Evolutionary conservation across 2,888 invertebrate species (phyloP).

Genomic region (Disparrhopalites patrizii): DNA sequence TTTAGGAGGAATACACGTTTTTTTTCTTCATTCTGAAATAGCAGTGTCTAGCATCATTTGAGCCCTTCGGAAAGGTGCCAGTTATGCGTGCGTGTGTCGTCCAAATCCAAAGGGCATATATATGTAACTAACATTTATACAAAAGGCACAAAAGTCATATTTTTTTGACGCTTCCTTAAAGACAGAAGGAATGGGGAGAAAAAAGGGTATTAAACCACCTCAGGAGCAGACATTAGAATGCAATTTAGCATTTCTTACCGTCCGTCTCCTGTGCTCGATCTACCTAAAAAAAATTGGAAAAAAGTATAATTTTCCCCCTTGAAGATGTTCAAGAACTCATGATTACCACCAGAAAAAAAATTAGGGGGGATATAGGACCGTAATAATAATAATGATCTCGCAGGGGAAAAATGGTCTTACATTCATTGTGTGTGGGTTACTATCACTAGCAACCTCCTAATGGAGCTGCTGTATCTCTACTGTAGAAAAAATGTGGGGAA

Average conservation of each 20-base stretch:
- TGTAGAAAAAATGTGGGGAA: not conserved
- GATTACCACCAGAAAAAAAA: too few species aligned
- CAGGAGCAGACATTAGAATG: conserved; percentile 15
- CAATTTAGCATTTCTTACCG: conserved; percentile 3
- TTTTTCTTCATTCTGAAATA: too few species aligned
- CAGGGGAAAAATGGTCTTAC: too few species aligned
- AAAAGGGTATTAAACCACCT: not conserved
- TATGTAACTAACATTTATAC: not conserved
- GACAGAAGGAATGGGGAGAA: not conserved
- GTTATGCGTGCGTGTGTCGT: not conserved
- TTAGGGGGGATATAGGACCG: too few species aligned
- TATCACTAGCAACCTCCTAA: not conserved
- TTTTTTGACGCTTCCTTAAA: not conserved
- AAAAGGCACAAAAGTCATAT: not conserved
- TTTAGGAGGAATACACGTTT: too few species aligned
- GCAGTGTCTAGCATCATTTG: not conserved
- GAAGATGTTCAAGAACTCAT: too few species aligned
- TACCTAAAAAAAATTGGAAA: too few species aligned
- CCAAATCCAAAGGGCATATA: not conserved
- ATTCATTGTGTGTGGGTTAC: not conserved
- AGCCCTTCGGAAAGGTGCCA: too few species aligned
- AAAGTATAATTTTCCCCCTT: too few species aligned
- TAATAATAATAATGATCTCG: too few species aligned
- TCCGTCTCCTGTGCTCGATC: too few species aligned
- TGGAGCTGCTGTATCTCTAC: not conserved